These are phyloP conservation scores for Bambusicola thoracicus DNA, from an alignment of 2,113 vertebrate species.

Conservation along the genomic window DNA sequence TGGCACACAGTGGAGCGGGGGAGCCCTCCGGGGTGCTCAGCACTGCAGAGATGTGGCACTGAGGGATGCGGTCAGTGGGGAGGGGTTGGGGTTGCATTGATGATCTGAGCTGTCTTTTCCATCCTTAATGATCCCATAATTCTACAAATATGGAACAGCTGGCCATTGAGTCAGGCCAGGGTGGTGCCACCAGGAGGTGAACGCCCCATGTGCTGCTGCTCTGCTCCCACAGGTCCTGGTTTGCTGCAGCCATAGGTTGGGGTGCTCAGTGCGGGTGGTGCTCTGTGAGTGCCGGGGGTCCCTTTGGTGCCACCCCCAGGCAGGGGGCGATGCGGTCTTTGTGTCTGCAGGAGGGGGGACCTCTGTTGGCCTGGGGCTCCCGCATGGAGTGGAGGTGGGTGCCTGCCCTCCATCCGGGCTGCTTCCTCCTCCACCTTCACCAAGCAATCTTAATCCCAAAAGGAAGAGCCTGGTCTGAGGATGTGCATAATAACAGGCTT, in stretches of 20 bases:
- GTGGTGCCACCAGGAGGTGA: not conserved
- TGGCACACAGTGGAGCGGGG: too few relatives aligned
- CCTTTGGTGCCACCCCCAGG: not conserved
- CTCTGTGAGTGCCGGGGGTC: not conserved
- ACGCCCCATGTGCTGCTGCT: rapidly evolving
- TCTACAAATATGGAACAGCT: not conserved
- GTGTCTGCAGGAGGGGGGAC: not conserved
- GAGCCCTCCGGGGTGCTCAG: not conserved
- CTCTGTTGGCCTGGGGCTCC: not conserved
- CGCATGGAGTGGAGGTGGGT: rapidly evolving
- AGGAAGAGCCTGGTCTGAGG: not conserved
- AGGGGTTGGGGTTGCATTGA: too few relatives aligned
- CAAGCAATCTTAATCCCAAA: not conserved
- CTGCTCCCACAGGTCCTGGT: not conserved
- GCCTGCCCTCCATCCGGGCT: not conserved
- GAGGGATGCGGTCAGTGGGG: too few relatives aligned
- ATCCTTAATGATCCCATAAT: too few relatives aligned
- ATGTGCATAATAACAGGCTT: not conserved
- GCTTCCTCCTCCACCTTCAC: not conserved
- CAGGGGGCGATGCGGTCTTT: not conserved
- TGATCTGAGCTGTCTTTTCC: too few relatives aligned
- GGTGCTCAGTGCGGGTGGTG: not conserved
- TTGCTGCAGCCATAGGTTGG: not conserved
- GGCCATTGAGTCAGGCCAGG: not conserved
- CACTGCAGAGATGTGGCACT: too few relatives aligned